phyloP scores from a whole-genome alignment of 1,140 invertebrate species.

The Hirudo medicinalis region DNA sequence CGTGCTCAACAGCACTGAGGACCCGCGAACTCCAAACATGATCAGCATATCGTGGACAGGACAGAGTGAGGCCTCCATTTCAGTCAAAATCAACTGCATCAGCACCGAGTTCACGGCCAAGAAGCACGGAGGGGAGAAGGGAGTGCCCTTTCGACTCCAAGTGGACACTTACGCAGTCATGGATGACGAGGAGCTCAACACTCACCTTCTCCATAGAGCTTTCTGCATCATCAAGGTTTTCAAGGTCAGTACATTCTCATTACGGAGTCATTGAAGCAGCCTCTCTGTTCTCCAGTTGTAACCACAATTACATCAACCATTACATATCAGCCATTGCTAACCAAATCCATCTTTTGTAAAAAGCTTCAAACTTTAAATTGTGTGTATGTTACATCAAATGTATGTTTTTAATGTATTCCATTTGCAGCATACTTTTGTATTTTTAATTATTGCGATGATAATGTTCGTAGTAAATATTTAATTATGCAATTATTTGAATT shows the following conservation, averaged over 20 bases:
- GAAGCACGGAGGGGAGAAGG: slow-evolving; percentile 93
- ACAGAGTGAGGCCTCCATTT: slow-evolving; percentile 1
- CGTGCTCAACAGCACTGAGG: background rate
- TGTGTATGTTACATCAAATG: background rate
- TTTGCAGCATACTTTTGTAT: too few species aligned
- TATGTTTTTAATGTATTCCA: too few species aligned
- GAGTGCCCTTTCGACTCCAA: slow-evolving; percentile 85
- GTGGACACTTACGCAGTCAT: slow-evolving; percentile 48
- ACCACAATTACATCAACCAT: background rate
- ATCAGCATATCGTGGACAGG: slow-evolving; percentile 1
- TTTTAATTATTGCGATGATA: background rate
- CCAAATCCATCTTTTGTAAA: too few species aligned
- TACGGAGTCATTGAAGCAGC: background rate
- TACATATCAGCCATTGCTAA: too few species aligned
- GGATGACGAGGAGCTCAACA: slow-evolving; percentile 33
- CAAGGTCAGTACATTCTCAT: slow-evolving; percentile 41
- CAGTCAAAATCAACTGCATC: slow-evolving; percentile 66
- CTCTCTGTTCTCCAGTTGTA: too few species aligned
- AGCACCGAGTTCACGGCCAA: slow-evolving; percentile 95
- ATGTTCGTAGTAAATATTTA: too few species aligned
- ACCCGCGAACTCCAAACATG: background rate
- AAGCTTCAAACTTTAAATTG: background rate
- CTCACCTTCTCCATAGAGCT: slow-evolving; percentile 63
- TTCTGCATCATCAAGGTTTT: slow-evolving; percentile 86
- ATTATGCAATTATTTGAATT: too few species aligned